A percentile compares a stretch with the other conserved stretches of the same genome.
phyloP scores from a whole-genome alignment of 2,888 invertebrate genomes.

The Dolomedes plantarius region DNA sequence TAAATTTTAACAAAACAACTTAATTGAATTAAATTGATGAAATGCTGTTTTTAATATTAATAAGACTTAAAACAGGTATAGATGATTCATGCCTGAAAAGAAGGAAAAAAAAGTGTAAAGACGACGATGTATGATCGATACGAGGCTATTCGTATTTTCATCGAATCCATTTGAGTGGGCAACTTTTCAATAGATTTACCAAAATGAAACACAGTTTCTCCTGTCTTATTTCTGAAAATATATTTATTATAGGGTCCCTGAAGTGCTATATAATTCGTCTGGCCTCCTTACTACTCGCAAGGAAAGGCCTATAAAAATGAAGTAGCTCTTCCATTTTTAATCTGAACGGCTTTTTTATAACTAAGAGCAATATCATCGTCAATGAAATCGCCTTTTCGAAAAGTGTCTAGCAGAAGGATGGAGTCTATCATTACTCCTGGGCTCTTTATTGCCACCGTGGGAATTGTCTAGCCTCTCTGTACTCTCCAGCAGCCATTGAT shows the following conservation, averaged over 20 bases:
- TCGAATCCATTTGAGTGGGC: no score
- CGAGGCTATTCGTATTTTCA: no score
- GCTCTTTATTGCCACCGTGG: neutral
- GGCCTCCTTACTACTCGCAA: neutral
- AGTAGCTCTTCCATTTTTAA: neutral
- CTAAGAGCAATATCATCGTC: neutral
- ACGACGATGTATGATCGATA: no score
- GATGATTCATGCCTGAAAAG: no score
- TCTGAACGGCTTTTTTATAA: neutral
- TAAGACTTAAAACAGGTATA: no score
- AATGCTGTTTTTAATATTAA: no score
- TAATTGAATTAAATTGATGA: no score
- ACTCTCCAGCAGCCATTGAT: neutral
- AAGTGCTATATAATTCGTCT: neutral
- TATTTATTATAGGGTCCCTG: neutral
- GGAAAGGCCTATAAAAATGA: neutral
- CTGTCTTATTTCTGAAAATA: no score
- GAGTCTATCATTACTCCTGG: neutral
- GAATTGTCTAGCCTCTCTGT: neutral
- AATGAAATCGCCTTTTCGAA: neutral
- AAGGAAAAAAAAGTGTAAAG: no score
- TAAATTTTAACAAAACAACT: no score
- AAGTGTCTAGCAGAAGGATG: neutral
- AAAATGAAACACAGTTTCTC: no score
- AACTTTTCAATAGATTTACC: no score